Evolutionary conservation across 1,140 invertebrate species (phyloP), one percentile per base, ranked within the genome.

Genomic region (Caerostris darwini): DNA sequence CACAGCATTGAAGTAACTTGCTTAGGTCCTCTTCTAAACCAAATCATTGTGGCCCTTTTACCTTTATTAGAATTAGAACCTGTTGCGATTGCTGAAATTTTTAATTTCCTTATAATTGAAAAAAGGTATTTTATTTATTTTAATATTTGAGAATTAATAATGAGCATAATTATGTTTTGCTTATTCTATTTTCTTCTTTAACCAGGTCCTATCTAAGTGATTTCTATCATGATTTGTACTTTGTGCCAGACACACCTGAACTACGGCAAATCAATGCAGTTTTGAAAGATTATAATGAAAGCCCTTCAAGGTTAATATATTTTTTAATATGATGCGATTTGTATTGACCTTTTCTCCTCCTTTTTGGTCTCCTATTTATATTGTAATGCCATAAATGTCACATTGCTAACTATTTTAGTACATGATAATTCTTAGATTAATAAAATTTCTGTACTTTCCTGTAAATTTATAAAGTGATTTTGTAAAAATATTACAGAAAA

Each of bases 211-310:
- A 96, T 88, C 95, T 98, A 0, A 97, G 97, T 61, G 96, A 96
- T 3, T 96, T 98, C 95, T 97, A 98, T 88, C 96, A 97, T 12
- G 98, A 99, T 95, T 96, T 99, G 5, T 98, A 98, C 96, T 99
- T 99, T 95, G 96, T 99, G 59, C 97, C 98, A 81, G 97, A 98
- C 94, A 96, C 97, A 12, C 97, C 97, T 81, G 97, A 98, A 58
- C 97, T 97, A 1, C 95, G 96, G 7, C 96, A 97, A 90, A 97
- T 98, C 34, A 96, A 96, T 95, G 94, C 94, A 61, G 95, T 96
- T 8, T 94, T 96, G 5, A 96, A 96, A 94, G 91, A 95, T n/a
- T 97, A 97, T 69, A 95, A 96, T n/a, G 95, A 96, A 85, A 95
- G 17, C 95, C 95, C 17, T n/a, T 67, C 85, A 3, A 95, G 83